Evolutionary conservation across 23 tunicate species (phyloP).

Genomic region (Corella eumyota): DNA sequence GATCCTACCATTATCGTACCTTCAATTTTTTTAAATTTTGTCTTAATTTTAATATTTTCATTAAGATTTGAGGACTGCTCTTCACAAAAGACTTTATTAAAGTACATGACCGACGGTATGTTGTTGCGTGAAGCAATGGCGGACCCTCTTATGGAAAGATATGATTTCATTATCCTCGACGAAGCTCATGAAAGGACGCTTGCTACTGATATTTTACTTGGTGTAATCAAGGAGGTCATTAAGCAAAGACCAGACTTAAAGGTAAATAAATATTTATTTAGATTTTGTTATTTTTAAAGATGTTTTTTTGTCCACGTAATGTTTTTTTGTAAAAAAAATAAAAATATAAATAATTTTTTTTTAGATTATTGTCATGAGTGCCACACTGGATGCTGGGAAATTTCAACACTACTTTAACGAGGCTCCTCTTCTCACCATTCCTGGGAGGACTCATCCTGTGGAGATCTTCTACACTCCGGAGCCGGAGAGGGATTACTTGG

Average conservation of each 20-base stretch:
- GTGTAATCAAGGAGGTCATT: conserved; percentile 85
- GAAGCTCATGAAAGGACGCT: conserved; percentile 98
- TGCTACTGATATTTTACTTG: conserved; percentile 92
- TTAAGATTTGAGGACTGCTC: conserved; percentile 92
- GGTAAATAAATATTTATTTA: too few relatives aligned
- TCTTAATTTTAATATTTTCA: too few relatives aligned
- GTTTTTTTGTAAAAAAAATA: too few relatives aligned
- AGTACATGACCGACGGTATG: conserved; percentile 99
- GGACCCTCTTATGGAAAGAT: conserved; percentile 94
- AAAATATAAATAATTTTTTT: too few relatives aligned
- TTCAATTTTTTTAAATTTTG: too few relatives aligned
- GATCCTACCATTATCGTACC: too few relatives aligned
- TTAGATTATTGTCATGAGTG: conserved; percentile 91
- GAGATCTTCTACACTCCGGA: conserved; percentile 96
- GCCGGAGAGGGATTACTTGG: conserved; percentile 94
- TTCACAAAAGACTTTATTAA: conserved; percentile 50
- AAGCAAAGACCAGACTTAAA: conserved; percentile 93
- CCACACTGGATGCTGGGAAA: conserved; percentile 98
- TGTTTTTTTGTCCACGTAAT: neutral
- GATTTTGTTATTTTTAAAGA: too few relatives aligned
- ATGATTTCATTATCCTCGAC: conserved; percentile 85
- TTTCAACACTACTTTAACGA: conserved; percentile 91
- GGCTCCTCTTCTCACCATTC: conserved; percentile 88
- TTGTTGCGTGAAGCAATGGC: conserved; percentile 95
- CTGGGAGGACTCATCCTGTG: conserved; percentile 95